These are phyloP conservation scores for Ptychodera flava DNA, from an alignment of 35 echinoderm and acorn worm species.

Conservation along the genomic window DNA sequence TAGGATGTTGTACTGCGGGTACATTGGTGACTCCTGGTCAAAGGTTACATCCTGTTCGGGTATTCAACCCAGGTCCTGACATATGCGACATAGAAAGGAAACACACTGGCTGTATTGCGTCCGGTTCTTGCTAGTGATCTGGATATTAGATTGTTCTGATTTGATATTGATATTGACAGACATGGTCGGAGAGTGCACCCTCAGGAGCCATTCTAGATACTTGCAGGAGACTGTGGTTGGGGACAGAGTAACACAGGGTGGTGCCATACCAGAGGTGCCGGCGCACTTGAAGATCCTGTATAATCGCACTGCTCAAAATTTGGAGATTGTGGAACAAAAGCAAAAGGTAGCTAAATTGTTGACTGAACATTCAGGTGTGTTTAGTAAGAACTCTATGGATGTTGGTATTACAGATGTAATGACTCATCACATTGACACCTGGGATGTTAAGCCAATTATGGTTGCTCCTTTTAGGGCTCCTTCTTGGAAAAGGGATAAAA, in stretches of 20 bases:
- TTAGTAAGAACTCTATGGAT: not conserved
- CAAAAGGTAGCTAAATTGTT: not conserved
- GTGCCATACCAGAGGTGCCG: not conserved
- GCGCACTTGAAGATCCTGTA: not conserved
- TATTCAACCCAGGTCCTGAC: not conserved
- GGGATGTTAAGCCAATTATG: not conserved
- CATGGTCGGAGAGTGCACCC: not conserved
- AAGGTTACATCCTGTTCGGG: not conserved
- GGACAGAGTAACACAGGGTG: not conserved
- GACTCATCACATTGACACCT: not conserved
- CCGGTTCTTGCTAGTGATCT: not conserved
- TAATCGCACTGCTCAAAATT: not conserved
- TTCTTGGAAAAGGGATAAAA: not conserved
- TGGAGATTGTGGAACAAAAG: constrained; percentile 4
- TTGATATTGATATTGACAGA: not conserved
- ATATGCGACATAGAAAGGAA: not conserved
- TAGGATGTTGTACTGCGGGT: not conserved
- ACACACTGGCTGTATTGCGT: not conserved
- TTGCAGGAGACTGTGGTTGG: not conserved
- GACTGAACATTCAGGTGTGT: not conserved
- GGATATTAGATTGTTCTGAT: constrained; percentile 2
- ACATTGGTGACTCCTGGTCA: not conserved
- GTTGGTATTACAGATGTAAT: not conserved
- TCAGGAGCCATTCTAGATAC: not conserved
- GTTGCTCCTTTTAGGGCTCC: not conserved